phyloP scores from a whole-genome alignment of 2,113 vertebrate genomes.

The Chloroceryle aenea region DNA sequence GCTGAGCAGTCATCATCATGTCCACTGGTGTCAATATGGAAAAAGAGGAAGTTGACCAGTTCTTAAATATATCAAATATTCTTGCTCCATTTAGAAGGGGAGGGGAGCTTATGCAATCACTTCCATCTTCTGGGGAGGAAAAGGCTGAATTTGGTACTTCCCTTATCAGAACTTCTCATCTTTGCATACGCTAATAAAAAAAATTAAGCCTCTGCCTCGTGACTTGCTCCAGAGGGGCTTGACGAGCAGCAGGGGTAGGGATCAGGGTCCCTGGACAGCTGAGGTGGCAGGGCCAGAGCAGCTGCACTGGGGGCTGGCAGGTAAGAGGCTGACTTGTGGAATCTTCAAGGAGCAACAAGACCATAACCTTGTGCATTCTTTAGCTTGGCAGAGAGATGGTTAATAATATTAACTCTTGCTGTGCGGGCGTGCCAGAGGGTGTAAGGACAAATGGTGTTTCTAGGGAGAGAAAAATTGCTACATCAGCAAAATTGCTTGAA shows the following conservation, averaged over 20 bases:
- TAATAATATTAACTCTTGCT: neutral
- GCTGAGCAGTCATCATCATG: neutral
- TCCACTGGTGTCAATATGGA: neutral
- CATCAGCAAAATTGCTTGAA: neutral
- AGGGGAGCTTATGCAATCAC: neutral
- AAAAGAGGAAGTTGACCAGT: slow-evolving; percentile 3
- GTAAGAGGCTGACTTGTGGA: rapidly evolving
- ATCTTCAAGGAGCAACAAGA: neutral
- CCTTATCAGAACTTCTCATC: slow-evolving; percentile 35
- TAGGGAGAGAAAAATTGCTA: neutral
- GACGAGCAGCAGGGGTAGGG: neutral
- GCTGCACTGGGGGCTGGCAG: neutral
- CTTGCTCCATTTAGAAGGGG: neutral
- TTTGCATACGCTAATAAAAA: neutral
- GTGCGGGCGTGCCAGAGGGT: neutral
- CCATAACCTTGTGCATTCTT: neutral
- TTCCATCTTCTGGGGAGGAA: slow-evolving; percentile 23
- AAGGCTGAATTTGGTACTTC: slow-evolving; percentile 38
- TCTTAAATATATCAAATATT: neutral
- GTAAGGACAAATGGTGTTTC: slow-evolving; percentile 4
- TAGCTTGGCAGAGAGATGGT: neutral
- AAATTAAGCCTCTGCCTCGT: neutral
- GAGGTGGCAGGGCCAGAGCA: neutral
- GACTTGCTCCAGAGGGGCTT: neutral
- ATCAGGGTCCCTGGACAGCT: too few relatives aligned